phyloP scores from a whole-genome alignment of 1,140 invertebrate species.

The Drosophila ohnishii region DNA sequence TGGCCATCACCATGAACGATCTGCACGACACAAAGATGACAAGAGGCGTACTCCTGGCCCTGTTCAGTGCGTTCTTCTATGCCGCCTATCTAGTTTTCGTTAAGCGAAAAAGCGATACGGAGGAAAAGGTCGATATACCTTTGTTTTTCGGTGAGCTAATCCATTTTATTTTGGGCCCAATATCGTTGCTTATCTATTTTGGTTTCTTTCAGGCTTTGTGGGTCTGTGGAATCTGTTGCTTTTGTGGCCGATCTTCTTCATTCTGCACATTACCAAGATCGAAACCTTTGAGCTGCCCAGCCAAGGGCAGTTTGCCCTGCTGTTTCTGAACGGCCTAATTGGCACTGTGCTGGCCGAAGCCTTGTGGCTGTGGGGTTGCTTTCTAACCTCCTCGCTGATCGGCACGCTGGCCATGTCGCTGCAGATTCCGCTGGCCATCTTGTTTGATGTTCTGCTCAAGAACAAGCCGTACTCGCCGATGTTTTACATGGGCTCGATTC shows the following conservation, averaged over 20 bases:
- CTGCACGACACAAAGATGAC: slow-evolving; percentile 86
- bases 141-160: slow-evolving; percentile 92
- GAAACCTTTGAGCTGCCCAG: slow-evolving; percentile 93
- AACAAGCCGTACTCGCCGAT: slow-evolving; percentile 88
- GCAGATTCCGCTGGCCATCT: slow-evolving; percentile 93
- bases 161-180: background rate
- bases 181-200: slow-evolving; percentile 4
- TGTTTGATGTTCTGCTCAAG: slow-evolving; percentile 91
- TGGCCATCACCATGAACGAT: slow-evolving; percentile 89
- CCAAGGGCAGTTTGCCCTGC: slow-evolving; percentile 89
- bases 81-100: slow-evolving; percentile 93
- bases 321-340: slow-evolving; percentile 93
- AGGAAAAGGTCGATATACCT: slow-evolving; percentile 94
- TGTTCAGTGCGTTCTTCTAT: slow-evolving; percentile 93
- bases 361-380: slow-evolving; percentile 95
- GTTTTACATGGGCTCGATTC: slow-evolving; percentile 92
- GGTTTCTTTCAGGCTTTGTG: slow-evolving; percentile 88
- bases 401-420: slow-evolving; percentile 92
- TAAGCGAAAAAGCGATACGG: slow-evolving; percentile 90
- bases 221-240: slow-evolving; percentile 92
- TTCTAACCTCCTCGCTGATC: slow-evolving; percentile 93
- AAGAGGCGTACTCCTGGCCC: slow-evolving; percentile 88
- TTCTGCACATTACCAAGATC: slow-evolving; percentile 90
- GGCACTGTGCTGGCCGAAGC: slow-evolving; percentile 94
- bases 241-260: slow-evolving; percentile 93